These are phyloP conservation scores for Philopotamus ludificatus DNA, from an alignment of 1,140 invertebrate species.

Conservation along the genomic window DNA sequence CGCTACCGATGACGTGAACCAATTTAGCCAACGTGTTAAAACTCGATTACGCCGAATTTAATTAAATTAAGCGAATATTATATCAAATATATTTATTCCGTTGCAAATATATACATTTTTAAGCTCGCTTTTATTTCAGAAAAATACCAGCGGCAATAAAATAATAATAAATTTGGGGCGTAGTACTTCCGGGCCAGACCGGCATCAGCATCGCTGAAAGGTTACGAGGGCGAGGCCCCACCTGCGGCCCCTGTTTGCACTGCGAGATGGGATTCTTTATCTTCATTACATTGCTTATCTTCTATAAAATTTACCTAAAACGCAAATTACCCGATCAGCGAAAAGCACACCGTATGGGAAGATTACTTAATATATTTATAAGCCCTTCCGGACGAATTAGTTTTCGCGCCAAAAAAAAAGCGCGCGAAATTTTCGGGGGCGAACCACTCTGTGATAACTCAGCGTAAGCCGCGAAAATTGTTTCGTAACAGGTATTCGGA, in stretches of 20 bases:
- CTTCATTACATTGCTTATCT: conserved; percentile 38
- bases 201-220: conserved; percentile 2
- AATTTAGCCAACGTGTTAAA: not conserved
- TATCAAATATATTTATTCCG: too few species aligned
- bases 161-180: too few species aligned
- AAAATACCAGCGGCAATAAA: too few species aligned
- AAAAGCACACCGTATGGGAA: not conserved
- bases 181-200: conserved; percentile 11
- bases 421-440: not conserved
- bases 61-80: too few species aligned
- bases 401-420: not conserved
- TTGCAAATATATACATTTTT: too few species aligned
- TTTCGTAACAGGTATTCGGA: not conserved
- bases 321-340: conserved; percentile 20
- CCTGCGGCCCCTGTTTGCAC: conserved; percentile 36
- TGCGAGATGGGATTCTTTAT: conserved; percentile 39
- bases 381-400: not conserved
- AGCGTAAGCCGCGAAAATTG: not conserved
- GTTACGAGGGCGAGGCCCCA: conserved; percentile 19
- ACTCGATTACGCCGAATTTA: too few species aligned
- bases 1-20: not conserved
- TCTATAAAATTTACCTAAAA: conserved; percentile 28
- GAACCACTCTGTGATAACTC: not conserved
- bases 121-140: too few species aligned
- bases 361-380: not conserved